Percentiles rank a stretch among this genome's conserved stretches.
Conservation (phyloP, 2,797 vertebrate species). For the Falco rusticolus region DNA sequence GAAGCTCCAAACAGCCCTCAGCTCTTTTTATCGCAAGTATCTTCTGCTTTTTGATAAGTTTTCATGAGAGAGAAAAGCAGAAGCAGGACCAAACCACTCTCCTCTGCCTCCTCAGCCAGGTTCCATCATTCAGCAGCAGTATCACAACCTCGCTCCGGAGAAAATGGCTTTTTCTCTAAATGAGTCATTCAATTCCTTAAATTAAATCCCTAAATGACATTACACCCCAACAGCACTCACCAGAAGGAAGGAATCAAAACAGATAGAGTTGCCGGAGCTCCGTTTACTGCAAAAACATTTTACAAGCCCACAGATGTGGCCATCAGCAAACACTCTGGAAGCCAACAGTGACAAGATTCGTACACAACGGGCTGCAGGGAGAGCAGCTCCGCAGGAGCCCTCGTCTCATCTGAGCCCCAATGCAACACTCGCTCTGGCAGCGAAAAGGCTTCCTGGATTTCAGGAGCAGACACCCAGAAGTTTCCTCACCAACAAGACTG, state of each 20-base stretch:
- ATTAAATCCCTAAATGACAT: not conserved
- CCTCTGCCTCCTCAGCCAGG: not conserved
- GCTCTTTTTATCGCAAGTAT: not conserved
- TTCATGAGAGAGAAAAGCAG: not conserved
- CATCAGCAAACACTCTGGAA: not conserved
- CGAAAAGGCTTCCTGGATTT: not conserved
- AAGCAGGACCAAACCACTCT: not conserved
- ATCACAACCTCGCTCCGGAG: not conserved
- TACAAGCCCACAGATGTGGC: not conserved
- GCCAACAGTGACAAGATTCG: fast-evolving
- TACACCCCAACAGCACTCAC: not conserved
- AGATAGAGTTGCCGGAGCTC: not conserved
- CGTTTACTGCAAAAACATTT: not conserved
- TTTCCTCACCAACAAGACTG: not conserved
- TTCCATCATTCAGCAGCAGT: not conserved
- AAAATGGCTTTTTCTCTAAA: not conserved
- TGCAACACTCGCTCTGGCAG: not conserved
- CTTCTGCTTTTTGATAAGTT: not conserved
- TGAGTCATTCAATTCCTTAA: not conserved
- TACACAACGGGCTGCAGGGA: fast-evolving
- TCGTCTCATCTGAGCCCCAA: not conserved
- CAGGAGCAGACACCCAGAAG: not conserved
- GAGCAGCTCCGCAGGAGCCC: not conserved
- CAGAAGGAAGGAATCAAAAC: not conserved
- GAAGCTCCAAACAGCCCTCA: not conserved